Percentiles rank a stretch among this genome's conserved stretches.
Evolutionary conservation across 2,113 vertebrate genomes (phyloP).

Genomic region (Hoplias malabaricus): DNA sequence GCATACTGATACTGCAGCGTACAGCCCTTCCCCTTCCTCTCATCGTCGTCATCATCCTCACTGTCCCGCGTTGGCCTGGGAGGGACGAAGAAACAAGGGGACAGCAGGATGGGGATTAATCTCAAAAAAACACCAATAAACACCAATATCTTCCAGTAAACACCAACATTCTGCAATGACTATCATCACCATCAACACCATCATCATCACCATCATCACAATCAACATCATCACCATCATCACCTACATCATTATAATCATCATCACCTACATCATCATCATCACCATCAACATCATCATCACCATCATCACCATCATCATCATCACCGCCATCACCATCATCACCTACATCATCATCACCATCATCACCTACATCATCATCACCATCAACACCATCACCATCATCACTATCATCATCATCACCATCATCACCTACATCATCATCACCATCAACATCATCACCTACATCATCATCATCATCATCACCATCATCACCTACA

Average conservation of each 20-base stretch:
- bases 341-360: neutral
- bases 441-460: too few relatives aligned
- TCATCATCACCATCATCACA: neutral
- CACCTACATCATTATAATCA: neutral
- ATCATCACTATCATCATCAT: too few relatives aligned
- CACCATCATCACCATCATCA: neutral
- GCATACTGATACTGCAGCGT: slow-evolving; percentile 95
- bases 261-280: neutral
- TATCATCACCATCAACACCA: too few relatives aligned
- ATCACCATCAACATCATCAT: neutral
- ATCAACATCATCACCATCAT: too few relatives aligned
- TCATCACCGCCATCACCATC: neutral
- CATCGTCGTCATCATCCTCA: slow-evolving; percentile 95
- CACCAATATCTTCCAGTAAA: neutral
- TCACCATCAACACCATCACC: neutral
- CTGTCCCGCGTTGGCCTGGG: slow-evolving; percentile 92
- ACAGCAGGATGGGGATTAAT: neutral
- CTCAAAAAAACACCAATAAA: neutral
- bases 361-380: neutral
- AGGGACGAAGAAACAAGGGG: neutral
- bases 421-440: too few relatives aligned
- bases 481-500: too few relatives aligned
- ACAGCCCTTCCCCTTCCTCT: slow-evolving; percentile 88
- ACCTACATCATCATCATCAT: too few relatives aligned
- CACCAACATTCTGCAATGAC: neutral